Base-by-base conservation (phyloP, 2,888 invertebrate genomes). In the Mesoligia furuncula region DNA sequence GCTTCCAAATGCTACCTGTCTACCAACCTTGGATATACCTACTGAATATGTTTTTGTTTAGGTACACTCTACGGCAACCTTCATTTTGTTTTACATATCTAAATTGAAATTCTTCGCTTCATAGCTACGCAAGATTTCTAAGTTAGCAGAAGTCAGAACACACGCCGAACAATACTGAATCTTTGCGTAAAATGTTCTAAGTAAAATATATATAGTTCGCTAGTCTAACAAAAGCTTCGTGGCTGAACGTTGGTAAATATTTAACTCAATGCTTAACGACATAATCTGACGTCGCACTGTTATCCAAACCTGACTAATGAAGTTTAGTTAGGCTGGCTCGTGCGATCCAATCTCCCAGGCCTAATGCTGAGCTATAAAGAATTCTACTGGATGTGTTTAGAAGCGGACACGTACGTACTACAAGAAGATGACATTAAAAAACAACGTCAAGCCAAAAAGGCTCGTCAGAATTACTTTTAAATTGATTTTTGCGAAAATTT, bases 321-420 rank as follows among this genome's bases (percentile, higher is more conserved):
- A 95, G 95, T 95, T 95, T 94, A 94, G 95, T 93, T 93, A 94
- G 92, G 92, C 93, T 90, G 91, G 90, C 91, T 91, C 91, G 93
- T 90, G 90, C 92, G 92, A 94, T 95, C 94, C 94, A 95, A 95
- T 95, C 93, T 94, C 91, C 86, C 90, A 89, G 90, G 90, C 89
- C 91, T 90, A 91, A 87, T 87, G 75, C 80, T 80, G 61, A 11
- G 85, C 76, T 71, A 69, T 85, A 81, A 42, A 80, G 77, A 79
- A 72, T 54, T 9, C 1, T 75, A 72, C 90, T 90, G 61, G 90
- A 90, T 87, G 74, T 57, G 89, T 36, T 75, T 17, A 20, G 17
- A 27, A 39, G 0, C 9, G 15, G 20, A 31, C 9, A 20, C 17
- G 17, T 39, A n/a, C 24, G 0, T 42, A 7, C 9, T 45, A 20